A percentile compares a stretch with the other conserved stretches of the same genome.
phyloP scores from a whole-genome alignment of 2,888 invertebrate genomes.

The Nomada ferruginata region DNA sequence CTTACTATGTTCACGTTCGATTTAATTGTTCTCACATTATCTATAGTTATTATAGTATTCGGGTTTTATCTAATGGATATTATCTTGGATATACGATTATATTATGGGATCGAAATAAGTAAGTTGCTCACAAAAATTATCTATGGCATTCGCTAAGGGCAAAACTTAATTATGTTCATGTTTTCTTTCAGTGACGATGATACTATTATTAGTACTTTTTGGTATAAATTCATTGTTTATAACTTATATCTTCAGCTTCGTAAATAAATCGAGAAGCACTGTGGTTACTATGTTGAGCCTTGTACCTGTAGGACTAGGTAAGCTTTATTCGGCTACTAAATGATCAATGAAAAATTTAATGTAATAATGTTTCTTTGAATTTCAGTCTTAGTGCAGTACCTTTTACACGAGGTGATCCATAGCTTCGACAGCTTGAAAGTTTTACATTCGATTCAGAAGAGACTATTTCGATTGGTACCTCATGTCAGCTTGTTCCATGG shows the following conservation, averaged over 20 bases:
- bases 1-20: slow-evolving; percentile 87
- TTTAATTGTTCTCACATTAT: slow-evolving; percentile 80
- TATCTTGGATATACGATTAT: slow-evolving; percentile 72
- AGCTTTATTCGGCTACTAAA: slow-evolving; percentile 44
- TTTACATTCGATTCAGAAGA: slow-evolving; percentile 75
- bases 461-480: slow-evolving; percentile 77
- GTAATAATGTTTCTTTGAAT: slow-evolving; percentile 28
- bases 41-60: slow-evolving; percentile 72
- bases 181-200: slow-evolving; percentile 83
- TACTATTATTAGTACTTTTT: slow-evolving; percentile 89
- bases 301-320: slow-evolving; percentile 76
- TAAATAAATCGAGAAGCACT: slow-evolving; percentile 75
- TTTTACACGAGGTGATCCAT: slow-evolving; percentile 68
- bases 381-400: slow-evolving; percentile 75
- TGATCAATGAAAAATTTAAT: not conserved
- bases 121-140: slow-evolving; percentile 54
- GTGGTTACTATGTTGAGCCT: slow-evolving; percentile 73
- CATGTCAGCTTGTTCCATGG: slow-evolving; percentile 81
- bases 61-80: slow-evolving; percentile 75
- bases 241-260: slow-evolving; percentile 78
- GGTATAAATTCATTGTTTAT: slow-evolving; percentile 87
- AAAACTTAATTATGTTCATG: not conserved
- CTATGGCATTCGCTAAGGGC: not conserved
- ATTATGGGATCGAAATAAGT: slow-evolving; percentile 84
- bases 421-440: slow-evolving; percentile 49